A percentile compares a stretch with the other conserved stretches of the same genome.
phyloP scores from a whole-genome alignment of 2,888 invertebrate species.

The Epicampocera succincta region DNA sequence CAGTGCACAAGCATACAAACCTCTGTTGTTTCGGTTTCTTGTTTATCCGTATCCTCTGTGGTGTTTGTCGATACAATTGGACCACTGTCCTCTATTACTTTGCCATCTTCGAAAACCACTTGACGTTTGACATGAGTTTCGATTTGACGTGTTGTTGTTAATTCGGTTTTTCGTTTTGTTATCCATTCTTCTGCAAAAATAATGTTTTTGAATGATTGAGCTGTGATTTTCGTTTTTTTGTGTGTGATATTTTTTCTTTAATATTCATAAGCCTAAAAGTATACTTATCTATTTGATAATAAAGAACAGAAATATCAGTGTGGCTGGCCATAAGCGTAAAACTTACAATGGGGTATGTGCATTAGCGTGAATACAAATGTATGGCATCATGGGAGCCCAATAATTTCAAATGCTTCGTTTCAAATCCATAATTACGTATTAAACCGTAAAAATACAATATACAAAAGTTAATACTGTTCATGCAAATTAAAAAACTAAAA shows the following conservation, averaged over 20 bases:
- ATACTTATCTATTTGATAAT: conserved; percentile 44
- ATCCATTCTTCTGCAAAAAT: conserved; percentile 92
- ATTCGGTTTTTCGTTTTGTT: conserved; percentile 93
- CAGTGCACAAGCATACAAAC: conserved; percentile 79
- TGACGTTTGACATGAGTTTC: conserved; percentile 95
- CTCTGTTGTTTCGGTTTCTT: conserved; percentile 94
- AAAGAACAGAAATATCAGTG: background rate
- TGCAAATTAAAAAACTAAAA: too few species aligned
- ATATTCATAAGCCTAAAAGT: conserved; percentile 60
- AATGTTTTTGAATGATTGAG: background rate
- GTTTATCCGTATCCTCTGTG: conserved; percentile 94
- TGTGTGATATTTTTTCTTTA: conserved; percentile 20
- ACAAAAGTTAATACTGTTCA: too few species aligned
- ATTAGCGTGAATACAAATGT: too few species aligned
- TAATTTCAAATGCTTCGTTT: too few species aligned
- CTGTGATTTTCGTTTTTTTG: background rate
- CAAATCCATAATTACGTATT: too few species aligned
- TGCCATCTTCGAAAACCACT: conserved; percentile 93
- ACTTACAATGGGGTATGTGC: too few species aligned
- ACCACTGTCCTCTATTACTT: conserved; percentile 93
- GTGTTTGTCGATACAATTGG: conserved; percentile 95
- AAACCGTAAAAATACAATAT: too few species aligned
- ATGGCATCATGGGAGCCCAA: too few species aligned
- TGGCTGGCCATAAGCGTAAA: too few species aligned
- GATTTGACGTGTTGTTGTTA: conserved; percentile 94